Percentiles rank a stretch among this genome's conserved stretches.
Conservation (phyloP, 1,140 invertebrate species). For the Bursaphelenchus mucronatus region DNA sequence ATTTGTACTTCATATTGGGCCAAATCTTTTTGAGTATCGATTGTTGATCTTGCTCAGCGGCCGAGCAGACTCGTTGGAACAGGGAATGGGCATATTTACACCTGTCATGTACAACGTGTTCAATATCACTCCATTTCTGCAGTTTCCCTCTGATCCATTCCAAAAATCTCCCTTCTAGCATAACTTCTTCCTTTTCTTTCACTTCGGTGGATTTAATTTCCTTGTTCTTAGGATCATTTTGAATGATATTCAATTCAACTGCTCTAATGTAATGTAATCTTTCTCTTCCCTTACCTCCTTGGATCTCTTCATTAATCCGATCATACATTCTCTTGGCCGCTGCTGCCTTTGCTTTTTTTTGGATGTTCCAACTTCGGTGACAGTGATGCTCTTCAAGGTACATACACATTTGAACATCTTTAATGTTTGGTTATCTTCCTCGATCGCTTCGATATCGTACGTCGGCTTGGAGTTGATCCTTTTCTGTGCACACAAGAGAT, state of each 20-base stretch:
- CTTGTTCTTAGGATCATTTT: not conserved
- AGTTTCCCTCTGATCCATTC: not conserved
- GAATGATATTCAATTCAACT: not conserved
- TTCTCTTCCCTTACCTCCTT: not conserved
- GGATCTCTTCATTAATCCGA: conserved; percentile 10
- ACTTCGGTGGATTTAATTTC: not conserved
- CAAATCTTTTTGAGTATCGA: conserved; percentile 4
- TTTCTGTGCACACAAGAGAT: conserved; percentile 15
- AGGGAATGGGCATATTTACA: not conserved
- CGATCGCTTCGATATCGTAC: not conserved
- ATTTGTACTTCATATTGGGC: conserved; percentile 6
- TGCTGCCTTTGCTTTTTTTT: conserved; percentile 19
- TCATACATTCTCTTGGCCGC: conserved; percentile 11
- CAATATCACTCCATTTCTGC: conserved; percentile 2
- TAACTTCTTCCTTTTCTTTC: not conserved
- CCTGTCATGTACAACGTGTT: conserved; percentile 1
- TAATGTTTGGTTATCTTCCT: not conserved
- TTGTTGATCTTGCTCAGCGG: not conserved
- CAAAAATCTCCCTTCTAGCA: not conserved
- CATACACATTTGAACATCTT: conserved; percentile 13
- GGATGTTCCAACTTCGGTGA: conserved; percentile 5
- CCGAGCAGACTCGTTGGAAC: too few species aligned
- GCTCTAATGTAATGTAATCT: not conserved
- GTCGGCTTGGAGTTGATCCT: not conserved
- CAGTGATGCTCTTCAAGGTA: conserved; percentile 3